Evolutionary conservation across 1,140 invertebrate genomes (phyloP), one percentile per base, ranked within the genome.

Genomic region (Zaprionus taronus): DNA sequence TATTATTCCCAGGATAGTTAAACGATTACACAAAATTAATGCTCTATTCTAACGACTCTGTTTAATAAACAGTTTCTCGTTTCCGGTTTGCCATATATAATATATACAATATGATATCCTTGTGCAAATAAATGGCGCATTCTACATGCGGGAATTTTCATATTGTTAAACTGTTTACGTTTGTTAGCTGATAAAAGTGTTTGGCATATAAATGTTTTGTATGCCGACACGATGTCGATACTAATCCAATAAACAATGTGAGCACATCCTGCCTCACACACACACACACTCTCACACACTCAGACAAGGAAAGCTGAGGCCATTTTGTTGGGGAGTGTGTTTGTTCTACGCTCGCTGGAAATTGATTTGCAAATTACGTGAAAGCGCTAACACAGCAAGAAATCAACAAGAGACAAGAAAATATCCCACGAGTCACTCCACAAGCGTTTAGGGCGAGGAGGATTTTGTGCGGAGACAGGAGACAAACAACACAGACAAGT

Each of bases 221-320:
- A 38, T 61, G 44, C 56, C 81, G 75, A 70, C 81, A 79, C 60
- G 60, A 58, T 68, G 83, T 73, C 76, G 81, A 83, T 83, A 83
- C 76, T 83, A 83, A 83, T 80, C 83, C 77, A 83, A 83, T 83
- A 83, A 83, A 83, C 77, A 83, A 83, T 83, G 68, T 61, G 79
- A 83, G 68, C 57, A 70, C 41, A 75, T 57, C 31, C 56, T 58
- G 17, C 11, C 31, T 11, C 66, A 60, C 4, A 58, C 34, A 22
- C 57, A 60, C 26, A 22, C 22, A 53, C 57, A 61, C 36, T 14
- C 31, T 17, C 28, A 20, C 28, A 41, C 34, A 57, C 20, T 36
- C 15, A 44, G 22, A 56, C 24, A 34, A 14, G 47, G 24, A 31
- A 7, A 22, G 15, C 26, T 56, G 2, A 14, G 7, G 56, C 56